Conservation (phyloP, 92 coral and sea anemone species). For the Zoanthus gigantus region DNA sequence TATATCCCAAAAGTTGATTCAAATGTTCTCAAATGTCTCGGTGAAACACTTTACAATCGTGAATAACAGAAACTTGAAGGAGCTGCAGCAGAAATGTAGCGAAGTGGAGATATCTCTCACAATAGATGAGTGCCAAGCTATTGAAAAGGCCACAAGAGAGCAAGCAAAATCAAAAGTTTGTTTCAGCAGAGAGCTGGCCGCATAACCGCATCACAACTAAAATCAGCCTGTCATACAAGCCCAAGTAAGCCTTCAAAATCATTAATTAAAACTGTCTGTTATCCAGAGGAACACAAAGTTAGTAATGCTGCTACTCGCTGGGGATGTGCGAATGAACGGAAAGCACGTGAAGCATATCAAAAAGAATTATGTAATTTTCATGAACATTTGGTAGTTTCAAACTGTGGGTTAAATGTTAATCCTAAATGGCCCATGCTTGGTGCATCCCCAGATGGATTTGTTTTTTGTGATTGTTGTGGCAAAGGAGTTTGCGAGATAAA, state of each 20-base stretch:
- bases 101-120: too few species aligned
- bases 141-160: not conserved
- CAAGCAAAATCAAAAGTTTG: not conserved
- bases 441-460: conserved; percentile 28
- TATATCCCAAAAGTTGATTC: too few species aligned
- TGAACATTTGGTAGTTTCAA: conserved; percentile 56
- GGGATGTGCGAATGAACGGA: not conserved
- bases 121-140: too few species aligned
- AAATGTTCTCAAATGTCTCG: too few species aligned
- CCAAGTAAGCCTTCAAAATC: conserved; percentile 18
- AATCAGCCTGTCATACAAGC: conserved; percentile 16
- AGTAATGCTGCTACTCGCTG: conserved; percentile 43
- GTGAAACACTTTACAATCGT: not conserved
- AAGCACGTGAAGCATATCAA: not conserved
- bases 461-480: conserved; percentile 67
- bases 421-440: conserved; percentile 67
- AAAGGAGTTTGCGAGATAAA: conserved; percentile 56
- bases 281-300: conserved; percentile 51
- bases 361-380: conserved; percentile 43
- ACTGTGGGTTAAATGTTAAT: conserved; percentile 67
- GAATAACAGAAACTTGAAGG: not conserved
- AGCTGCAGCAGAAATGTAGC: not conserved
- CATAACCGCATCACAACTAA: not conserved
- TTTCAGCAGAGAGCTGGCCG: too few species aligned
- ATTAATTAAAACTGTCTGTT: conserved; percentile 22